These are phyloP conservation scores for Aphelocoma californica DNA, from an alignment of 2,797 vertebrate genomes.

Conservation along the genomic window DNA sequence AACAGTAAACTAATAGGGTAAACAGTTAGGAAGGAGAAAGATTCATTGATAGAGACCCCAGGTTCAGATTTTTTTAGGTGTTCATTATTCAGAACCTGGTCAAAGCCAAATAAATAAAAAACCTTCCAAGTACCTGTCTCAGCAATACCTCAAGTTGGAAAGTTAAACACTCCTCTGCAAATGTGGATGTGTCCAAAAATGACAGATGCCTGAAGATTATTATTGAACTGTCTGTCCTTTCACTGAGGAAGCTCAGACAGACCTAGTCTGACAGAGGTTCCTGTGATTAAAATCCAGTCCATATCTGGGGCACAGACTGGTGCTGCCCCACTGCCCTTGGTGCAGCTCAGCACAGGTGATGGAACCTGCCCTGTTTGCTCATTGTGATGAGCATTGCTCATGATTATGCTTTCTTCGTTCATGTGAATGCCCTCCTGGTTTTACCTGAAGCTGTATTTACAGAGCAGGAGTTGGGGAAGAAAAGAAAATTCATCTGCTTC, in stretches of 20 bases:
- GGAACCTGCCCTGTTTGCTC: neutral
- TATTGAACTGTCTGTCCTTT: neutral
- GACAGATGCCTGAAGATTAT: neutral
- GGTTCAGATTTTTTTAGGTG: neutral
- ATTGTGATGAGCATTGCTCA: neutral
- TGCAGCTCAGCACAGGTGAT: neutral
- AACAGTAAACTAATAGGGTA: neutral
- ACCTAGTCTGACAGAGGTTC: neutral
- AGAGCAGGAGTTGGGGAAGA: neutral
- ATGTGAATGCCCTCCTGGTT: neutral
- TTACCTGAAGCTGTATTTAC: neutral
- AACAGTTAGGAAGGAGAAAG: neutral
- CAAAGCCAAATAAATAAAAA: neutral
- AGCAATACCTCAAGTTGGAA: neutral
- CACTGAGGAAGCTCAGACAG: neutral
- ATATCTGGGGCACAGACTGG: fast-evolving
- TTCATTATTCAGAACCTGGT: neutral
- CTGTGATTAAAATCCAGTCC: neutral
- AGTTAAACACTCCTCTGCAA: neutral
- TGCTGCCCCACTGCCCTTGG: neutral
- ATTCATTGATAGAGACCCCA: neutral
- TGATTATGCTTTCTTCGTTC: fast-evolving
- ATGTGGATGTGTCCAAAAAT: neutral
- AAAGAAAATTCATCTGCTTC: neutral
- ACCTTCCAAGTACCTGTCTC: neutral